Conservation (phyloP, 2,888 invertebrate genomes). For the Megastigmus dorsalis region DNA sequence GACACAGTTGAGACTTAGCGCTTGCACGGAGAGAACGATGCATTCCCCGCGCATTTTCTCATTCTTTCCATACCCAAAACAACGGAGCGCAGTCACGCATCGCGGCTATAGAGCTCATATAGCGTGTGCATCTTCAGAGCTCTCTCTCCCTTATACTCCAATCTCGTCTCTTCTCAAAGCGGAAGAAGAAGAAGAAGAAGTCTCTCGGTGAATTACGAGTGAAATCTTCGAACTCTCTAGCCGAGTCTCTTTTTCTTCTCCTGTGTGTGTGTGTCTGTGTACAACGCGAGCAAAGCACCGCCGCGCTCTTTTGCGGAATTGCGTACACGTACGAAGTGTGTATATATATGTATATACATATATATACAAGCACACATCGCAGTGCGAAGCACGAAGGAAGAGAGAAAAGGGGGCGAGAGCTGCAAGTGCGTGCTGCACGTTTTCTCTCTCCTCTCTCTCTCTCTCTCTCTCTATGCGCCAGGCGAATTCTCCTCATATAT, state of each 20-base stretch:
- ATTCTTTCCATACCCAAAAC: too few relatives aligned
- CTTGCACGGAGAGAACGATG: too few relatives aligned
- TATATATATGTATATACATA: not conserved
- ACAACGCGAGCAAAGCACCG: not conserved
- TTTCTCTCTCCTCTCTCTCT: not conserved
- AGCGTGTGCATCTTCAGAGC: too few relatives aligned
- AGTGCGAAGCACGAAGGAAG: not conserved
- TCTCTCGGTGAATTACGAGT: not conserved
- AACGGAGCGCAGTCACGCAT: too few relatives aligned
- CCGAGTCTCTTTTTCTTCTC: slow-evolving; percentile 10
- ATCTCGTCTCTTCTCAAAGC: not conserved
- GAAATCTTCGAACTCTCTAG: not conserved
- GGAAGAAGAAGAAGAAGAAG: too few relatives aligned
- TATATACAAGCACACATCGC: too few relatives aligned
- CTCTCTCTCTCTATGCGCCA: not conserved
- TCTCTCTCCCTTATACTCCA: too few relatives aligned
- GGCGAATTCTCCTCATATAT: too few relatives aligned
- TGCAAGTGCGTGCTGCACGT: slow-evolving; percentile 59
- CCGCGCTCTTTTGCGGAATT: not conserved
- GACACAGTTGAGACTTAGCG: too few relatives aligned
- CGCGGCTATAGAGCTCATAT: too few relatives aligned
- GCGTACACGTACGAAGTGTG: not conserved
- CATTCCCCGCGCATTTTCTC: too few relatives aligned
- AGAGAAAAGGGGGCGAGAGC: not conserved
- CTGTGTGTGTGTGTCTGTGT: not conserved